Evolutionary conservation across 2,113 vertebrate species (phyloP).

Genomic region (Xiphophorus hellerii): DNA sequence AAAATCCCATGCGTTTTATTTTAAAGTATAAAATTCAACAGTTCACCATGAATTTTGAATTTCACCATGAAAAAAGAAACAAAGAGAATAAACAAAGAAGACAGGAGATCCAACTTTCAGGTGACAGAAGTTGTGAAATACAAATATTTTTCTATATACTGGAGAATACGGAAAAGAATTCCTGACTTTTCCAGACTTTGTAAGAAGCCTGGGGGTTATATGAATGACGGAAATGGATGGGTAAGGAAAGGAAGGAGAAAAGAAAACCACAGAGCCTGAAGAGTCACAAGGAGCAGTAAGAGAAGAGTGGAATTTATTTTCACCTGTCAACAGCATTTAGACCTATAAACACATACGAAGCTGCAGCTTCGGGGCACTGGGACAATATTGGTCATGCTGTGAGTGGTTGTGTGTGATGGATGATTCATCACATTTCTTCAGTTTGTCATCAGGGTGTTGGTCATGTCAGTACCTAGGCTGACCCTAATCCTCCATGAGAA

Average conservation of each 20-base stretch:
- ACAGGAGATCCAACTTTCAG: too few species aligned
- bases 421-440: conserved; percentile 53
- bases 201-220: background rate
- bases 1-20: too few species aligned
- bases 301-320: conserved; percentile 68
- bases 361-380: conserved; percentile 52
- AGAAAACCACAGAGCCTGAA: conserved; percentile 26
- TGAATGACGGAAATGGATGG: conserved; percentile 28
- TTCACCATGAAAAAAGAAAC: too few species aligned
- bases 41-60: too few species aligned
- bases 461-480: conserved; percentile 46
- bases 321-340: conserved; percentile 68
- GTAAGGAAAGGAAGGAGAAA: conserved; percentile 4
- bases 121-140: background rate
- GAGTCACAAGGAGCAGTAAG: conserved; percentile 32
- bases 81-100: background rate
- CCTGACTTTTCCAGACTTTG: background rate
- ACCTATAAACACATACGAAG: conserved; percentile 68
- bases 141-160: background rate
- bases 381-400: conserved; percentile 54
- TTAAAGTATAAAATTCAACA: too few species aligned
- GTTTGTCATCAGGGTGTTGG: conserved; percentile 66
- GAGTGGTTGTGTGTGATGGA: conserved; percentile 57
- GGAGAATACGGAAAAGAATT: background rate
- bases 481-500: conserved; percentile 60